Evolutionary conservation across 2,113 vertebrate genomes (phyloP).

Genomic region (Cryptoleucopteryx plumbea): DNA sequence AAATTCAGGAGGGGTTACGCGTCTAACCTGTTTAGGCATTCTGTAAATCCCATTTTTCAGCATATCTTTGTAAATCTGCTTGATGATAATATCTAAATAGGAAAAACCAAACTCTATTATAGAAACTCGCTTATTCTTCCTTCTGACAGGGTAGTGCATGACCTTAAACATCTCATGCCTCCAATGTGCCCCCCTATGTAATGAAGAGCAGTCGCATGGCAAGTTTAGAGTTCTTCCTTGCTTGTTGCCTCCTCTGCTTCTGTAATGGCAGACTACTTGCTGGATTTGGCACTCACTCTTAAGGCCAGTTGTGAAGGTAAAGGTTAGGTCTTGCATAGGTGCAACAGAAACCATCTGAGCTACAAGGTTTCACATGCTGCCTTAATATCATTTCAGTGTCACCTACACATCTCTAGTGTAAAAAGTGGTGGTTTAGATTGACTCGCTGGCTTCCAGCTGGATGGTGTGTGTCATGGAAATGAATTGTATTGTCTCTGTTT

Average conservation of each 20-base stretch:
- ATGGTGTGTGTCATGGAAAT: not conserved
- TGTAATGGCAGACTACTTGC: not conserved
- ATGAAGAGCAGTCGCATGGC: not conserved
- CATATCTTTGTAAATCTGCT: not conserved
- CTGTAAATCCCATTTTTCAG: not conserved
- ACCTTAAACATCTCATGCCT: not conserved
- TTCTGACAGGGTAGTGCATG: not conserved
- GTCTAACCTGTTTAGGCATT: not conserved
- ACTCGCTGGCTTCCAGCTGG: not conserved
- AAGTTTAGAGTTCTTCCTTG: not conserved
- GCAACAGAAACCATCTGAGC: not conserved
- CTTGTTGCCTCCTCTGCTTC: not conserved
- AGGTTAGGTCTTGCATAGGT: not conserved
- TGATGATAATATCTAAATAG: not conserved
- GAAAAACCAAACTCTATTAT: accelerated
- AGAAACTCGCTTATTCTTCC: not conserved
- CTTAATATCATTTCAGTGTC: not conserved
- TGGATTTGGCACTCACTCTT: not conserved
- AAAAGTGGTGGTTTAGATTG: not conserved
- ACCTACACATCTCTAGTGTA: not conserved
- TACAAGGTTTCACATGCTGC: not conserved
- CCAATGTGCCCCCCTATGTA: accelerated
- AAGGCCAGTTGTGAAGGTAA: not conserved
- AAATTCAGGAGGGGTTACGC: not conserved
- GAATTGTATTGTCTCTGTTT: not conserved